A percentile compares a stretch with the other conserved stretches of the same genome.
Evolutionary conservation across 1,140 invertebrate genomes (phyloP).

Genomic region (Lasioglossum albipes): DNA sequence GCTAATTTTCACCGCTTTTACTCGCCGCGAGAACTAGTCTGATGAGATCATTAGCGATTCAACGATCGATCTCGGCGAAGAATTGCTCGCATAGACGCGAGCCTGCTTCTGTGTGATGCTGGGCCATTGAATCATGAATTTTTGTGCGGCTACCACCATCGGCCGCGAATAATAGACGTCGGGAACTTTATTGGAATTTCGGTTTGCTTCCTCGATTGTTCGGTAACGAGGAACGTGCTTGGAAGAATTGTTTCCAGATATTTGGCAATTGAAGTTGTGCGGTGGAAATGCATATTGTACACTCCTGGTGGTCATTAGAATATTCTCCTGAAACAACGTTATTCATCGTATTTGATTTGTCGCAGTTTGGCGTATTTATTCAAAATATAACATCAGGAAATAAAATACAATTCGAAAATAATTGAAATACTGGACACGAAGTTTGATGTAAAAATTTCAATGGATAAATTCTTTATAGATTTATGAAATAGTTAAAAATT

Average conservation of each 20-base stretch:
- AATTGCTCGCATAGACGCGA: not conserved
- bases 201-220: not conserved
- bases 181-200: not conserved
- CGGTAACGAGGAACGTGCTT: not conserved
- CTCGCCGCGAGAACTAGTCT: not conserved
- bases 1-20: not conserved
- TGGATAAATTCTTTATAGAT: too few species aligned
- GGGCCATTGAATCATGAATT: not conserved
- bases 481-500: too few species aligned
- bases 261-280: too few species aligned
- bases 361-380: too few species aligned
- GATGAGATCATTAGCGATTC: conserved; percentile 3
- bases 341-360: too few species aligned
- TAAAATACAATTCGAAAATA: too few species aligned
- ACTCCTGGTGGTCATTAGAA: too few species aligned
- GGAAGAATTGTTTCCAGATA: not conserved
- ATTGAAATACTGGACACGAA: too few species aligned
- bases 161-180: not conserved
- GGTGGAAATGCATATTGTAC: too few species aligned
- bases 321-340: too few species aligned
- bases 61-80: not conserved
- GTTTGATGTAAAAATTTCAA: too few species aligned
- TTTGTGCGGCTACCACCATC: not conserved
- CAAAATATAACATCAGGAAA: too few species aligned
- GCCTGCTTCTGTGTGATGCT: not conserved